Base-by-base conservation (phyloP, 2,797 vertebrate genomes). In the Pangasius larnaudii region DNA sequence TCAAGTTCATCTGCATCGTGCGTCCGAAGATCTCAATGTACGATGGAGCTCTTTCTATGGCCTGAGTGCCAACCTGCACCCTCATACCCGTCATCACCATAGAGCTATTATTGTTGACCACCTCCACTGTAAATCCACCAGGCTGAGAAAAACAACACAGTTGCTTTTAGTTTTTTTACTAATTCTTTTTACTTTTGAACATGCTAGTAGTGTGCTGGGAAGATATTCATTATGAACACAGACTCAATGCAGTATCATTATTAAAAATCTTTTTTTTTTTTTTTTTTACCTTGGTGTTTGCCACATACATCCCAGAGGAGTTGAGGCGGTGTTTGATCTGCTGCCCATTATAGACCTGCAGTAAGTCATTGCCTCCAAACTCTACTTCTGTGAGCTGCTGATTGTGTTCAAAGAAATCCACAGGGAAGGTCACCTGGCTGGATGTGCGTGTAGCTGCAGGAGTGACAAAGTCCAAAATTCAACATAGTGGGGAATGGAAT, bases 11-110 rank as follows among this genome's bases (percentile, higher is more conserved):
- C 94, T 99, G 99, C 97, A 99, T 99, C 84, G 98, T 99, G 86
- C 99, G 98, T 2, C 99, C 98, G 1, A 99, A 99, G 90, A 99
- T 97, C 94, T 99, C 98, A 51, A 99, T 94, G 85, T 99, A 99
- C 0, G 98, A 99, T 0, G 99, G 98, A 0, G 98, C 98, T 1
- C 99, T 92, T 92, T 99, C 99, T 0, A 99, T 97, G 10, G 98
- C 99, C 91, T 99, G 99, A 0, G 98, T 98, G 90, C 99, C 99
- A 0, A 98, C 97, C 95, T 99, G 99, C 87, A 99, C 97, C 71
- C 99, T 94, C 98, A 99, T 99, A 87, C 99, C 99, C 0, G 99
- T 99, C 98, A 99, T 99, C 94, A 99, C 98, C 98, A 99, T 99
- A 0, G 98, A 98, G 92, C 95, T 98, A 94, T 98, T 99, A 92